Evolutionary conservation across 2,888 invertebrate genomes (phyloP), one percentile per base, ranked within the genome.

Genomic region (Cephus sareptanus): DNA sequence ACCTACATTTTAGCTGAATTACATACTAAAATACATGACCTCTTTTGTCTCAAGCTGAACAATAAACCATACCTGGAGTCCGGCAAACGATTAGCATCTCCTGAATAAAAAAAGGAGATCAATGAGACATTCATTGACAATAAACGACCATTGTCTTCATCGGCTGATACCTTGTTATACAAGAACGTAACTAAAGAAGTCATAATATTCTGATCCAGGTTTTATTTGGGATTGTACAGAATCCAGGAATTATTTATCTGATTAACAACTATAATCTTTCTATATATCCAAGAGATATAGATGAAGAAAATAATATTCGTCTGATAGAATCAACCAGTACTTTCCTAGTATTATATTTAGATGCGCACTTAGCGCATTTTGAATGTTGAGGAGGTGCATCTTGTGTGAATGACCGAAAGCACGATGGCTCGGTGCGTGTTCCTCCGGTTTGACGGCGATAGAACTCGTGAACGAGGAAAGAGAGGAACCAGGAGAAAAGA

Each of bases 371-470:
- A 80, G 81, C 79, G 84, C 83, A 87, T 85, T 80, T 82, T 78
- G 84, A 87, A 84, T 81, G 83, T 82, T 82, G 80, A 85, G 85
- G 83, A 87, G 87, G 85, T 88, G 86, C 87, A 85, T 83, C 83
- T 82, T 85, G 86, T 88, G 88, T 87, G 87, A 88, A 88, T 85
- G 89, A 88, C 89, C 89, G 87, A 87, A 83, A 84, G 81, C 82
- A 83, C 79, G 82, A 81, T 80, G 81, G 78, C 79, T 81, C 80
- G 81, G 80, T 81, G 82, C 80, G 83, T 80, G 80, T 79, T 83
- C 82, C 80, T 31, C 76, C 77, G 78, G 79, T 81, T 83, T 85
- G 86, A 81, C 79, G 82, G 78, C 79, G 78, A 76, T 78, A 79
- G 81, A 83, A 69, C 79, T 77, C 79, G 81, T 79, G 76, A 75